Percentiles rank a stretch among this genome's conserved stretches.
Conservation (phyloP, 2,888 invertebrate genomes). For the Acrobasis suavella region DNA sequence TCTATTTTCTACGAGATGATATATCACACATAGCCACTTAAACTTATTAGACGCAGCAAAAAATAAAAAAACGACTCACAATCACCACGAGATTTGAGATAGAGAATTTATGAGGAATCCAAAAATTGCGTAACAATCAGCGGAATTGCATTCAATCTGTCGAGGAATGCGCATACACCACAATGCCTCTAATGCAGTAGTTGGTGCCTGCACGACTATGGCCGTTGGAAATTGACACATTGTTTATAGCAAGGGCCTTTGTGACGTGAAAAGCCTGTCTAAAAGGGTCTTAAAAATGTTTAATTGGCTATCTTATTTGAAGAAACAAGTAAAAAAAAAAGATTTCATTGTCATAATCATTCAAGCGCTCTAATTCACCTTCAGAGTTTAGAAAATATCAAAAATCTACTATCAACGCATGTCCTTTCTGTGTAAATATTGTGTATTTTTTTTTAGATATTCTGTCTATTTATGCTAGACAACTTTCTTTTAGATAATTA, state of each 20-base stretch:
- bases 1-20: not conserved
- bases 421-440: no score
- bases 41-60: conserved; percentile 15
- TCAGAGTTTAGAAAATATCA: no score
- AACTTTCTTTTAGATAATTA: no score
- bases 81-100: conserved; percentile 26
- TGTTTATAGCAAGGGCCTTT: not conserved
- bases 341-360: no score
- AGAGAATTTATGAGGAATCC: conserved; percentile 34
- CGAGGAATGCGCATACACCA: conserved; percentile 58
- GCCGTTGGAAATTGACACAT: conserved; percentile 58
- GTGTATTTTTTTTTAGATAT: no score
- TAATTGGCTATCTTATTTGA: no score
- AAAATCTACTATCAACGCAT: no score
- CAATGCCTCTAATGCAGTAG: conserved; percentile 18
- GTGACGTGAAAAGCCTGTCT: no score
- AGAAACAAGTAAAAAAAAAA: no score
- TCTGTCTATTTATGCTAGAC: no score
- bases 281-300: no score
- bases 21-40: not conserved
- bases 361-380: no score
- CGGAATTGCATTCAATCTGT: conserved; percentile 62
- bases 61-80: conserved; percentile 29
- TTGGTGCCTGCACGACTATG: conserved; percentile 12
- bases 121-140: conserved; percentile 48